phyloP scores from a whole-genome alignment of 2,797 vertebrate genomes.

The Hippopotamyrus pictus region DNA sequence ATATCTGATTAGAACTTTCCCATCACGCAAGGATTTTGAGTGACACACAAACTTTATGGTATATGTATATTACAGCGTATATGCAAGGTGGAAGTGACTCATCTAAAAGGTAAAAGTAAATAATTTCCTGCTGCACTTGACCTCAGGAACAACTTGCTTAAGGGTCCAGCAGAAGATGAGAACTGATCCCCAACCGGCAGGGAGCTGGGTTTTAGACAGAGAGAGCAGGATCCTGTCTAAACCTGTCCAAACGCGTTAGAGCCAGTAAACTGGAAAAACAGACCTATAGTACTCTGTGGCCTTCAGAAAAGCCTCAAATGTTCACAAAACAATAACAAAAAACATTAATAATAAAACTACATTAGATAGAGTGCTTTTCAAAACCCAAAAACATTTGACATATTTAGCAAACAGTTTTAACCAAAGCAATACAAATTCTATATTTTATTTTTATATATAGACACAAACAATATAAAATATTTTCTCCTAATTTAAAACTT shows the following conservation, averaged over 20 bases:
- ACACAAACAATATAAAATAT: neutral
- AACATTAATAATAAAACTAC: neutral
- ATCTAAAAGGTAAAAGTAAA: neutral
- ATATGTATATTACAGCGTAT: neutral
- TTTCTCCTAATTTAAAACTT: neutral
- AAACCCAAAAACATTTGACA: neutral
- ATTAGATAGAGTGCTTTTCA: neutral
- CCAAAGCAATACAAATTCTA: neutral
- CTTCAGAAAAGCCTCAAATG: neutral
- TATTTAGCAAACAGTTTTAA: neutral
- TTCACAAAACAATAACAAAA: neutral
- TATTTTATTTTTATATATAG: neutral
- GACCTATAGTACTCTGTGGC: neutral
- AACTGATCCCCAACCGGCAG: neutral
- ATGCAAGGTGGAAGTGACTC: neutral
- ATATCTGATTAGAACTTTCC: neutral
- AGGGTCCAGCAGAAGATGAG: neutral
- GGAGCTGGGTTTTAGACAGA: neutral
- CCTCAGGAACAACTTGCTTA: neutral
- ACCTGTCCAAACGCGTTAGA: neutral
- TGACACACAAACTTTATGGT: neutral
- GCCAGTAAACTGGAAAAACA: neutral
- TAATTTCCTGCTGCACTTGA: neutral
- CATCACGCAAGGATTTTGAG: neutral
- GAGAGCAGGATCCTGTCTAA: neutral